These are phyloP conservation scores for Proteles cristata DNA, from an alignment of 2,113 vertebrate species.

Conservation along the genomic window DNA sequence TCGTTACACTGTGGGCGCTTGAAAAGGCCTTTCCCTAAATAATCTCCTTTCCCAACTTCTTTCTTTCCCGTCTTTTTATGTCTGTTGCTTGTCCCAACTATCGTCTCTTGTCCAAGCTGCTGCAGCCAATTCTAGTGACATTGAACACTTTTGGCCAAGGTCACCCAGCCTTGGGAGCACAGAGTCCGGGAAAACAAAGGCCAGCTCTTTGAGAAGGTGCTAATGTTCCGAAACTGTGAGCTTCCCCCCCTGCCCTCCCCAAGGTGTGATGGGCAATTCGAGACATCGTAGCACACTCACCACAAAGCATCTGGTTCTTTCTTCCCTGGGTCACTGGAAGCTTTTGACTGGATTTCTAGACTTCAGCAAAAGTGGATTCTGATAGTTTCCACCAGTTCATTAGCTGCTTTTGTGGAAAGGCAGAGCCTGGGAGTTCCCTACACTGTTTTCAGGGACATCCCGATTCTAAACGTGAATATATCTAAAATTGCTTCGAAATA, in stretches of 20 bases:
- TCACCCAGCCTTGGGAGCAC: not conserved
- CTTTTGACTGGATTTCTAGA: not conserved
- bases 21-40: not conserved
- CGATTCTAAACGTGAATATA: not conserved
- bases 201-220: not conserved
- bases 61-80: not conserved
- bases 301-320: not conserved
- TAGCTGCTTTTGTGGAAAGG: not conserved
- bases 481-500: not conserved
- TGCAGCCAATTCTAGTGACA: not conserved
- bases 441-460: not conserved
- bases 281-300: not conserved
- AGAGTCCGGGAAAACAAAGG: not conserved
- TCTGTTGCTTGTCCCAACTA: not conserved
- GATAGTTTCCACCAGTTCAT: not conserved
- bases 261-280: not conserved
- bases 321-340: not conserved
- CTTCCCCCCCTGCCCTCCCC: not conserved
- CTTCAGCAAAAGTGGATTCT: not conserved
- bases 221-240: not conserved
- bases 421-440: not conserved
- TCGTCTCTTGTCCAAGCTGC: not conserved
- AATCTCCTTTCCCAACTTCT: not conserved
- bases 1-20: not conserved
- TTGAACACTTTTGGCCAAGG: not conserved